phyloP scores from a whole-genome alignment of 2,113 vertebrate species.

The Cisticola juncidis region DNA sequence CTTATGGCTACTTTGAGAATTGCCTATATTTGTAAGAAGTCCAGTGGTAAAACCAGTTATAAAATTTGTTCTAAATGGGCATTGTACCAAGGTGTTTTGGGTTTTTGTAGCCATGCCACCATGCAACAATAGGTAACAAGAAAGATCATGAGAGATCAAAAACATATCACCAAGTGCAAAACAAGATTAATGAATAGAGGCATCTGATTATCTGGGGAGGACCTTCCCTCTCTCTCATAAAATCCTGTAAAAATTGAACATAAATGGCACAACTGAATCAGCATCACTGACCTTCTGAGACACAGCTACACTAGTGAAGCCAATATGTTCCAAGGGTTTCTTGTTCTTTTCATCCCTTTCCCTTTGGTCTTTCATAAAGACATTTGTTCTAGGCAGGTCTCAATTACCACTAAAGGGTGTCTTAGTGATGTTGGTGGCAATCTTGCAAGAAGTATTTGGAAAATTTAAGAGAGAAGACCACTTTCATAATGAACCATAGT shows the following conservation, averaged over 20 bases:
- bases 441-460: neutral
- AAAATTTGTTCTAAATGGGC: neutral
- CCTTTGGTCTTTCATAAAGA: neutral
- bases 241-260: neutral
- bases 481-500: neutral
- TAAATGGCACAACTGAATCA: neutral
- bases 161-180: neutral
- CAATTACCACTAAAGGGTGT: neutral
- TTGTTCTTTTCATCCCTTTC: neutral
- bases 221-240: neutral
- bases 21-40: neutral
- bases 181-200: neutral
- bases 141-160: neutral
- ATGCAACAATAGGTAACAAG: neutral
- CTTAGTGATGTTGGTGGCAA: neutral
- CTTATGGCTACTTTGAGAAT: neutral
- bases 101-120: neutral
- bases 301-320: neutral
- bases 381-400: neutral
- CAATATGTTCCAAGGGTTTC: neutral
- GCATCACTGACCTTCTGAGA: neutral
- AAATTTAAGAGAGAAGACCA: neutral
- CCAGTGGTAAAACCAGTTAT: neutral
- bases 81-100: fast-evolving
- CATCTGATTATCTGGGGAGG: neutral